Percentiles rank a stretch among this genome's conserved stretches.
phyloP scores from a whole-genome alignment of 1,140 invertebrate species.

The Cecropterus lyciades region DNA sequence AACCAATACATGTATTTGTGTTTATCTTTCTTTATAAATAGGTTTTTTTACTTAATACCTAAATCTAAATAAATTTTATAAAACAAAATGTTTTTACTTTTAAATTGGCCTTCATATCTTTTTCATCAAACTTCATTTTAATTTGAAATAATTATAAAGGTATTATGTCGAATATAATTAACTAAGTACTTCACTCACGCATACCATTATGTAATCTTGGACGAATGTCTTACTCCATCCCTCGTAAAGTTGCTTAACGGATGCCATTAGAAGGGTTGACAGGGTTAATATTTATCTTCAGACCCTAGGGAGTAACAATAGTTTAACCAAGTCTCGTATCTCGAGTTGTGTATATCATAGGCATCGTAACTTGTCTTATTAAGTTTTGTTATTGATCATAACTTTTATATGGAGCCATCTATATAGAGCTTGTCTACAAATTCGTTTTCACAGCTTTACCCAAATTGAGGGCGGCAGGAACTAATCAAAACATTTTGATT shows the following conservation, averaged over 20 bases:
- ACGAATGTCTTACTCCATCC: slow-evolving; percentile 17
- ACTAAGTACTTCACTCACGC: slow-evolving; percentile 12
- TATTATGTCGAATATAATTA: slow-evolving; percentile 11
- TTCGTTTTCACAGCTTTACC: slow-evolving; percentile 21
- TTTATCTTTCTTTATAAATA: too few species aligned
- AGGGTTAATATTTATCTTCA: slow-evolving; percentile 46
- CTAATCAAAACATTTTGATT: slow-evolving; percentile 35
- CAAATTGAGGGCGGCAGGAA: slow-evolving; percentile 26
- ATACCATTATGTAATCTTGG: slow-evolving; percentile 21
- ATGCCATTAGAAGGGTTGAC: slow-evolving; percentile 46
- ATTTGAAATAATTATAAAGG: too few species aligned
- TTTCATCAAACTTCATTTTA: too few species aligned
- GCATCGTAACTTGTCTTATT: slow-evolving; percentile 29
- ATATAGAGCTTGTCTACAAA: slow-evolving; percentile 11
- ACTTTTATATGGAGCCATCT: slow-evolving; percentile 20
- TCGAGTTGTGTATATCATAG: slow-evolving; percentile 8
- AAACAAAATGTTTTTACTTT: too few species aligned
- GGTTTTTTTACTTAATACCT: too few species aligned
- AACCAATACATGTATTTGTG: too few species aligned
- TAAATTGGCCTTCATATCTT: too few species aligned
- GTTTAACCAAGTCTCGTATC: slow-evolving; percentile 44
- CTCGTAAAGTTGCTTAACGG: slow-evolving; percentile 35
- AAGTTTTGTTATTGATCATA: slow-evolving; percentile 27
- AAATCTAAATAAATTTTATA: too few species aligned
- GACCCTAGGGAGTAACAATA: slow-evolving; percentile 39